Evolutionary conservation across 2,888 invertebrate species (phyloP), one percentile per base, ranked within the genome.

Genomic region (Eupithecia inturbata): DNA sequence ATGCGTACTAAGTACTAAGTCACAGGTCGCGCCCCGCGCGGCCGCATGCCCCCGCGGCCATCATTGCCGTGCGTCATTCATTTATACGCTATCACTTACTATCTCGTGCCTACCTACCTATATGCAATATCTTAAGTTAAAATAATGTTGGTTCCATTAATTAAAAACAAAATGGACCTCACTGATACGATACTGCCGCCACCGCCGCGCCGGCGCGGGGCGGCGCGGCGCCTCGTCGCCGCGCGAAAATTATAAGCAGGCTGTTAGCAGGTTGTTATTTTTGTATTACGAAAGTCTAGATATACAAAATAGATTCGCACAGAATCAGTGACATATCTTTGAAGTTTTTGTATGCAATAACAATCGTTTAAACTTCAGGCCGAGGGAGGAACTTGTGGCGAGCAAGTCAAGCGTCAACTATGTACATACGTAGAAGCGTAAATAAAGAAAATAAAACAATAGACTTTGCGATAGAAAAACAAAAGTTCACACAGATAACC

Each of bases 401-500:
- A 53, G 22, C 22, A 57, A 12, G 3, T 57, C 22, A 14, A 53
- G 10, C 22, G 22, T 22, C 12, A 53, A 53, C 7, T n/a, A 49
- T 22, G 3, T 53, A 53, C 1, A 22, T 22, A 53, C 1, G 53
- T 22, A 53, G 22, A 53, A 10, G 22, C 53, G 26, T 16, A 31
- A 31, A 28, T 22, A 28, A 62, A 14, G n/a, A 16, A 28, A 9
- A 31, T 31, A 31, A 16, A 62, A 31, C n/a, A n/a, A 64, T 36
- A 64, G n/a, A 33, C n/a, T 10, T 10, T 16, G 16, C 36, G 14
- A 39, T 22, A 45, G 22, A 60, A 60, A 64, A 39, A 3, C 31
- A 33, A 74, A 72, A 31, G 76, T 71, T 66, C 71, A 71, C 49
- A 39, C 14, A 76, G 76, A 73, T 76, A 71, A 76, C 73, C 73